Evolutionary conservation across 2,888 invertebrate genomes (phyloP), one percentile per base, ranked within the genome.

Genomic region (Lithosia quadra): DNA sequence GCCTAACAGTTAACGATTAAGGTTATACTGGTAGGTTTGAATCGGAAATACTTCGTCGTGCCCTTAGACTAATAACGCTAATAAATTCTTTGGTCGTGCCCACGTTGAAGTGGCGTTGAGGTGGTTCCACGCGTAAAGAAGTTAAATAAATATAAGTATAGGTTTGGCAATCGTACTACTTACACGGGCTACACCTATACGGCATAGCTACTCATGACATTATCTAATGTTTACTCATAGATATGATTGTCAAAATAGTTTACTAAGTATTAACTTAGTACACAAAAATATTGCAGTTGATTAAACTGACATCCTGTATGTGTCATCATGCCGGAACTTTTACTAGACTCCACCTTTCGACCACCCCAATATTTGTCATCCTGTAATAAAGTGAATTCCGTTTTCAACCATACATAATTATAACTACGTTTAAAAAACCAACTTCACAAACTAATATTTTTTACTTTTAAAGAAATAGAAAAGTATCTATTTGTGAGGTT

Each of bases 281-380:
- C 28, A 56, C 28, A 28, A 22, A 36, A 36, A 39, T 39, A 60
- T 39, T 22, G 36, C 60, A 36, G 57, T 28, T 34, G 58, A 58
- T 58, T 58, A 33, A 33, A 33, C n/a, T 58, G 15, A 24, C 56
- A 28, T 56, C 56, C 56, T 56, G 56, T 56, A 33, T 58, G 58
- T 58, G 58, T 58, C 58, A 58, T n/a, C 33, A 9, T 18, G 18
- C 24, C 22, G 24, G 56, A 56, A 58, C 57, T 33, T 33, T 9
- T 4, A 57, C 18, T 3, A 18, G 0, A n/a, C n/a, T n/a, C 0
- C 49, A n/a, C 49, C 49, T 49, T 49, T n/a, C 18, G 9, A 49
- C 18, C n/a, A 49, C 49, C n/a, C 3, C 49, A 49, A 49, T 8
- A n/a, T 9, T 0, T 0, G 9, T n/a, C 5, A 5, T 43, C 43